phyloP scores from a whole-genome alignment of 2,888 invertebrate species.

The Keiferia lycopersicella region DNA sequence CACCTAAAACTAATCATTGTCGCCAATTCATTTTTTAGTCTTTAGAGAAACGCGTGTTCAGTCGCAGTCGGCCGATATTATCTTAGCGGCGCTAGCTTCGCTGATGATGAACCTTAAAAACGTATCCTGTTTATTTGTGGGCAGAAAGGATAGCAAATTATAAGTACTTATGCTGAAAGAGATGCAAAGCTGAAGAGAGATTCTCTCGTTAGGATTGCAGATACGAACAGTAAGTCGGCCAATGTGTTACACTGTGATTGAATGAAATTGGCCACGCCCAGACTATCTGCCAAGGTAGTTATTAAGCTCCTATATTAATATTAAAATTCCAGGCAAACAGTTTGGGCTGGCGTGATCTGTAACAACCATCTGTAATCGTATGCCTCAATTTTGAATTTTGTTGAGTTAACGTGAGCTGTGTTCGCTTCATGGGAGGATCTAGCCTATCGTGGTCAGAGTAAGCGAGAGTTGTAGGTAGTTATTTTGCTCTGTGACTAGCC shows the following conservation, averaged over 20 bases:
- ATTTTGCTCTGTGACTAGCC: slow-evolving; percentile 63
- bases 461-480: slow-evolving; percentile 55
- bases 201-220: slow-evolving; percentile 37
- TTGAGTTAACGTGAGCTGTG: slow-evolving; percentile 50
- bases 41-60: too few species aligned
- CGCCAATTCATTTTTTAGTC: too few species aligned
- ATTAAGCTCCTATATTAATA: neutral
- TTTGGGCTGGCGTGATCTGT: slow-evolving; percentile 23
- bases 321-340: slow-evolving; percentile 22
- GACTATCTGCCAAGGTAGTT: slow-evolving; percentile 30
- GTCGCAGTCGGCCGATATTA: too few species aligned
- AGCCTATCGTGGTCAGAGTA: slow-evolving; percentile 43
- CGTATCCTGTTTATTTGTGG: slow-evolving; percentile 52
- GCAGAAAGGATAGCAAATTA: slow-evolving; percentile 53
- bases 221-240: slow-evolving; percentile 35
- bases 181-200: slow-evolving; percentile 64
- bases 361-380: slow-evolving; percentile 1
- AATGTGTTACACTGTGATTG: slow-evolving; percentile 28
- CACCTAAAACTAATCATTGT: too few species aligned
- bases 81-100: too few species aligned
- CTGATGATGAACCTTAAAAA: slow-evolving; percentile 24
- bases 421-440: slow-evolving; percentile 39
- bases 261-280: slow-evolving; percentile 26
- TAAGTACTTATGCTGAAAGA: slow-evolving; percentile 59
- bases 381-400: slow-evolving; percentile 37